phyloP scores from a whole-genome alignment of 1,140 invertebrate genomes.

The Eurosta solidaginis region DNA sequence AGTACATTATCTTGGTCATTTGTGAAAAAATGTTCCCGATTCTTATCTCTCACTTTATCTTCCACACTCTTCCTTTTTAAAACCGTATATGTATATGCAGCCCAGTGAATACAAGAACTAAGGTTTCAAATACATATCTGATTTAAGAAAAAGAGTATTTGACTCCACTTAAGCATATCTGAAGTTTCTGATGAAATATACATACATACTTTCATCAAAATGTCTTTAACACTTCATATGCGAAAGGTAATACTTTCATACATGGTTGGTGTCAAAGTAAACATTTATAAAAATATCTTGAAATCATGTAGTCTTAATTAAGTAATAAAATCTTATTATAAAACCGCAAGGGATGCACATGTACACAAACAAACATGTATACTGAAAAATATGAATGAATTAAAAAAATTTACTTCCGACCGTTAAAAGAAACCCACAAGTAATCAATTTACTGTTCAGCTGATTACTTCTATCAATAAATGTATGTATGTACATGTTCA shows the following conservation, averaged over 20 bases:
- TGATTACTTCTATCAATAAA: neutral
- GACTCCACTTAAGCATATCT: no score
- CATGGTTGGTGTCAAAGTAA: neutral
- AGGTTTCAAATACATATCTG: no score
- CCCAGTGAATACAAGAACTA: no score
- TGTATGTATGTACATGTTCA: no score
- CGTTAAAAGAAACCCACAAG: slow-evolving; percentile 20
- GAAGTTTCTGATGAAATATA: no score
- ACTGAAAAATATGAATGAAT: slow-evolving; percentile 5
- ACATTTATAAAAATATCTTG: neutral
- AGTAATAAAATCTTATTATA: slow-evolving; percentile 18
- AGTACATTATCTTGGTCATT: no score
- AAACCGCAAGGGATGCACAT: neutral
- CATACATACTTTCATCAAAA: slow-evolving; percentile 3
- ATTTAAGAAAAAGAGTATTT: no score
- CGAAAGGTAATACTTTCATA: no score
- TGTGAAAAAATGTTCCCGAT: no score
- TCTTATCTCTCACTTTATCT: no score
- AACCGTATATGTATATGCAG: no score
- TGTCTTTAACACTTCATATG: neutral
- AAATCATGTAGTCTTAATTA: slow-evolving; percentile 27
- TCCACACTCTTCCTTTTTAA: no score
- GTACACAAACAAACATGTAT: neutral
- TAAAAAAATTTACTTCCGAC: slow-evolving; percentile 1
- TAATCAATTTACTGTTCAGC: neutral